These are phyloP conservation scores for Dioctria linearis DNA, from an alignment of 2,888 invertebrate species.

Conservation along the genomic window DNA sequence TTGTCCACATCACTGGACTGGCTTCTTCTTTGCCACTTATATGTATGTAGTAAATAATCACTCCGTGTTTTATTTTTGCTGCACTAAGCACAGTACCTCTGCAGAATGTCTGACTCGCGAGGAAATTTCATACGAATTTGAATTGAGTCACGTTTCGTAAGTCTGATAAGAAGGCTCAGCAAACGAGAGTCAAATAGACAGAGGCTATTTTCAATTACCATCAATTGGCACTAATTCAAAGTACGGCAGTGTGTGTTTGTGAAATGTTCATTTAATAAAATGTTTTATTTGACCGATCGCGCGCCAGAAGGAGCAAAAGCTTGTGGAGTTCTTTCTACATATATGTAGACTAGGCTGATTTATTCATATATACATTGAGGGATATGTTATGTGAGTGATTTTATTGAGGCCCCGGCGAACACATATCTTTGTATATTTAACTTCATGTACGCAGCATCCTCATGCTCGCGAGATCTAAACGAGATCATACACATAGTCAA, in stretches of 20 bases:
- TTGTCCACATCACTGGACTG: slow-evolving; percentile 10
- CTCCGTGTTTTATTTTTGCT: not conserved
- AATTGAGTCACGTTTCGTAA: slow-evolving; percentile 52
- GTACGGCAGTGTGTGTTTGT: slow-evolving; percentile 27
- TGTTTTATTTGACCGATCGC: slow-evolving; percentile 36
- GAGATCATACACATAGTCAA: slow-evolving; percentile 38
- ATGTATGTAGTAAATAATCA: not conserved
- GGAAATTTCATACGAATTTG: slow-evolving; percentile 44
- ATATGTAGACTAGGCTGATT: slow-evolving; percentile 10
- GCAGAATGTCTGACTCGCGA: slow-evolving; percentile 16
- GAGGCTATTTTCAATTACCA: slow-evolving; percentile 59
- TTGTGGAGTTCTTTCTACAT: not conserved
- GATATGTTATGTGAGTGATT: slow-evolving; percentile 3
- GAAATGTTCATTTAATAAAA: slow-evolving; percentile 13
- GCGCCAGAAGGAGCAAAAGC: slow-evolving; percentile 1
- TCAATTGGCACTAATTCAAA: slow-evolving; percentile 60
- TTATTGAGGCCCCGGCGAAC: slow-evolving; percentile 8
- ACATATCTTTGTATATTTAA: not conserved
- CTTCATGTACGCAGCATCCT: slow-evolving; percentile 34
- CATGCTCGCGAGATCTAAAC: slow-evolving; percentile 4
- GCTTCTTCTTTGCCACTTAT: slow-evolving; percentile 25
- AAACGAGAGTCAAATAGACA: slow-evolving; percentile 22
- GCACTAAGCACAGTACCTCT: not conserved
- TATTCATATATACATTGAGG: slow-evolving; percentile 40
- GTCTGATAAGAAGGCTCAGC: slow-evolving; percentile 19